These are phyloP conservation scores for Monoplex corrugatus DNA, from an alignment of 2,888 invertebrate species.

Conservation along the genomic window DNA sequence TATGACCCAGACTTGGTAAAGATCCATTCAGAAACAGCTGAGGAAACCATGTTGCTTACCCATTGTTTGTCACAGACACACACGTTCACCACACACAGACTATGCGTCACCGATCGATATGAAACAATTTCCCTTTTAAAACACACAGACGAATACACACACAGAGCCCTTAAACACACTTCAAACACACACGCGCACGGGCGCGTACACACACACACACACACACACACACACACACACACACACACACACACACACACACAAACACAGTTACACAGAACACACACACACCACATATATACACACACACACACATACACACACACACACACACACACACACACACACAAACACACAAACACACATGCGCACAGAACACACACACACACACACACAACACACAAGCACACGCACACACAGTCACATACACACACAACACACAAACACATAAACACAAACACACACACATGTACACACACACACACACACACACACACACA, in stretches of 20 bases:
- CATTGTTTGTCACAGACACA: neutral
- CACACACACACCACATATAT: neutral
- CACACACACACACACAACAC: neutral
- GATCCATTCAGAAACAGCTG: no score
- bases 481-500: neutral
- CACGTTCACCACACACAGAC: slow-evolving; percentile 22
- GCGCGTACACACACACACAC: neutral
- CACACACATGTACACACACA: slow-evolving; percentile 1
- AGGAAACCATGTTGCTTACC: no score
- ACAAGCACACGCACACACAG: slow-evolving; percentile 1
- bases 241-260: slow-evolving; percentile 16
- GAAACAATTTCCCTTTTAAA: no score
- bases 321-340: neutral
- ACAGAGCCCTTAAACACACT: neutral
- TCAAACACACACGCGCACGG: neutral
- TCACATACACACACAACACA: neutral
- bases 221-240: neutral
- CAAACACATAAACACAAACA: neutral
- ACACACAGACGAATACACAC: slow-evolving; percentile 4
- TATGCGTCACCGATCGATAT: no score
- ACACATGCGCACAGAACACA: neutral
- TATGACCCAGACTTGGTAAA: no score
- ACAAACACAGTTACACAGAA: neutral
- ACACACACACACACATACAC: neutral
- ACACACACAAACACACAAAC: slow-evolving; percentile 1